Percentiles rank a stretch among this genome's conserved stretches.
Evolutionary conservation across 2,797 vertebrate genomes (phyloP).

Genomic region (Pipistrellus kuhlii): DNA sequence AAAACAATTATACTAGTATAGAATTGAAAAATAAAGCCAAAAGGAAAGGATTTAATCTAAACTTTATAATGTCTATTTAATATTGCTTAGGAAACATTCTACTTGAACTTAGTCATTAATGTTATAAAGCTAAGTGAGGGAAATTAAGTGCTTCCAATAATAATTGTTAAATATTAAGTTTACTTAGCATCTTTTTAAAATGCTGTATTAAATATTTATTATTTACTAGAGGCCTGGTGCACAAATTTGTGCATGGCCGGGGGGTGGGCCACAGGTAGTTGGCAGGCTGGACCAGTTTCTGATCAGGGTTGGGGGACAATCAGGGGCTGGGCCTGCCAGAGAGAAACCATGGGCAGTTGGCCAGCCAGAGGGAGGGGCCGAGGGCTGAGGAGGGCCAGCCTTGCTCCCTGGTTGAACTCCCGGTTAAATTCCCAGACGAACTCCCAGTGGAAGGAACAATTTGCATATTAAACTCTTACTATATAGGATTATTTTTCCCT

Average conservation of each 20-base stretch:
- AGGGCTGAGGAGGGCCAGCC: too few species aligned
- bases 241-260: too few species aligned
- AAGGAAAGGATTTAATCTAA: background rate
- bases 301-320: too few species aligned
- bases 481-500: background rate
- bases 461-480: too few species aligned
- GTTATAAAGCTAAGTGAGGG: background rate
- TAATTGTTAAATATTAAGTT: background rate
- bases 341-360: too few species aligned
- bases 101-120: background rate
- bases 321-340: too few species aligned
- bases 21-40: background rate
- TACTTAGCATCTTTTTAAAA: background rate
- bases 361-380: too few species aligned
- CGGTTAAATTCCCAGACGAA: too few species aligned
- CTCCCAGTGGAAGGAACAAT: too few species aligned
- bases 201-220: background rate
- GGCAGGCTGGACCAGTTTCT: fast-evolving
- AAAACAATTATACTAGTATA: background rate
- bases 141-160: background rate
- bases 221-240: too few species aligned
- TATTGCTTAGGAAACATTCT: background rate
- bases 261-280: too few species aligned
- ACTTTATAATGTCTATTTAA: background rate
- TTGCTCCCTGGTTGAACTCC: too few species aligned